Percentiles rank a stretch among this genome's conserved stretches.
Evolutionary conservation across 2,888 invertebrate species (phyloP).

Genomic region (Noctua comes): DNA sequence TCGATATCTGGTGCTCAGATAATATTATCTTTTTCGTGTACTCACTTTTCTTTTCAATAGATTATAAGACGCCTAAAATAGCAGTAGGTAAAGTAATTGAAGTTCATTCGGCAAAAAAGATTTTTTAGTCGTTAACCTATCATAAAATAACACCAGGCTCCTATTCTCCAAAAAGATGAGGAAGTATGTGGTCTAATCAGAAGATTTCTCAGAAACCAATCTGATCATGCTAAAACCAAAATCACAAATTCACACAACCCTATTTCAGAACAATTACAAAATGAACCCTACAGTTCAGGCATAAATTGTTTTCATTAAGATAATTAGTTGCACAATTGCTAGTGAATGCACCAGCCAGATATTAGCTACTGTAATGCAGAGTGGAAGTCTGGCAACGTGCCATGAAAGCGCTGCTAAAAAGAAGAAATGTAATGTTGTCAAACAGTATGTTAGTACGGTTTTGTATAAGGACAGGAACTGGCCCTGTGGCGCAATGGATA

Average conservation of each 20-base stretch:
- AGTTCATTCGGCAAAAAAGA: not conserved
- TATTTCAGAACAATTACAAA: not conserved
- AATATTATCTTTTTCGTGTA: not conserved
- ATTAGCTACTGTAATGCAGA: conserved; percentile 2
- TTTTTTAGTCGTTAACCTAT: not conserved
- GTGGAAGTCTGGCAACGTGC: conserved; percentile 27
- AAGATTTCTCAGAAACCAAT: not conserved
- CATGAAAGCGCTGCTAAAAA: conserved; percentile 11
- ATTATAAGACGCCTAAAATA: not conserved
- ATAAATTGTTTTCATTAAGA: conserved; percentile 4
- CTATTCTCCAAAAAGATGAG: not conserved
- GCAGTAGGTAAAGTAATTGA: not conserved
- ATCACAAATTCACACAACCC: not conserved
- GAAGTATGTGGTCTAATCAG: not conserved
- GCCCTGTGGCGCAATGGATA: conserved; percentile 92
- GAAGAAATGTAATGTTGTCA: not conserved
- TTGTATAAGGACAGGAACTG: conserved; percentile 50
- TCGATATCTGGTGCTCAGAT: not conserved
- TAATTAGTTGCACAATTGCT: not conserved
- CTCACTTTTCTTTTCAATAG: not conserved
- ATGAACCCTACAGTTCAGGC: not conserved
- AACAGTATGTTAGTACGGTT: not conserved
- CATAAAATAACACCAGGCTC: not conserved
- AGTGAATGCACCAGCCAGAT: conserved; percentile 14
- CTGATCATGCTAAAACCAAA: no score